phyloP scores from a whole-genome alignment of 2,888 invertebrate genomes.

The Acheta domesticus region DNA sequence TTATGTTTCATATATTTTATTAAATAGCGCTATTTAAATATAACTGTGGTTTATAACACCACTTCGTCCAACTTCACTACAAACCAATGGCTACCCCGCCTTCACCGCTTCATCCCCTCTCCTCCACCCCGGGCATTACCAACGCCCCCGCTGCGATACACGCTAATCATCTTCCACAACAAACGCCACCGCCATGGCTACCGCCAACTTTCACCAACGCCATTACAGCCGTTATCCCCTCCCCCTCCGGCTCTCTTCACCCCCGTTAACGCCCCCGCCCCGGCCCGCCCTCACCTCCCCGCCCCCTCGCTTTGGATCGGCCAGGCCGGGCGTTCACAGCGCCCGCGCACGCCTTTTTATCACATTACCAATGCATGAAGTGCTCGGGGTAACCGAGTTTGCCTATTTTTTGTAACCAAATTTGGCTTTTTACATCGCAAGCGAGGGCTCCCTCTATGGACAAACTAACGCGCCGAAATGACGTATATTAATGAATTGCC shows the following conservation, averaged over 20 bases:
- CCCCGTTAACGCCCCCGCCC: neutral
- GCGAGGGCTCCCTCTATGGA: slow-evolving; percentile 12
- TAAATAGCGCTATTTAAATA: too few relatives aligned
- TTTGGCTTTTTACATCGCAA: slow-evolving; percentile 22
- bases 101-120: neutral
- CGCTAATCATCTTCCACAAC: too few relatives aligned
- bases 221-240: neutral
- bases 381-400: slow-evolving; percentile 27
- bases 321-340: neutral
- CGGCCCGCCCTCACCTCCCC: neutral
- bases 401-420: slow-evolving; percentile 18
- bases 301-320: neutral
- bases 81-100: neutral
- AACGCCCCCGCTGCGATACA: neutral
- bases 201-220: neutral
- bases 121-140: neutral
- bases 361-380: slow-evolving; percentile 27
- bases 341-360: slow-evolving; percentile 25
- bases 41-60: too few relatives aligned
- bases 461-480: slow-evolving; percentile 21
- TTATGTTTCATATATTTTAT: too few relatives aligned
- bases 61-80: neutral
- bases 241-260: neutral
- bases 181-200: slow-evolving; percentile 7
- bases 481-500: slow-evolving; percentile 34